Conservation (phyloP, 2,113 vertebrate genomes). For the Leucoraja erinaceus region DNA sequence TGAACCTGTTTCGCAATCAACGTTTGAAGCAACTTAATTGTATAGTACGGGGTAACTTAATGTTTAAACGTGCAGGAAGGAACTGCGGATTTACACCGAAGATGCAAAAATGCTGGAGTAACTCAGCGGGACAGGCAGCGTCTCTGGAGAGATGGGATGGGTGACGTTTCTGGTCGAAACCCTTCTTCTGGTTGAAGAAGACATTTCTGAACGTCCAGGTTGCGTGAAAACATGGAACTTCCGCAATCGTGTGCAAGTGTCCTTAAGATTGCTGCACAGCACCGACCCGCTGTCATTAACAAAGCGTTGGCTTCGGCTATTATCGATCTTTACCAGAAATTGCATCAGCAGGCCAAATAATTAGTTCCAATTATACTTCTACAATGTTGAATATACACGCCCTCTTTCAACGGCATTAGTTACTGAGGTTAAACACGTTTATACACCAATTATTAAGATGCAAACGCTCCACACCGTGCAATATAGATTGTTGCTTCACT, state of each 20-base stretch:
- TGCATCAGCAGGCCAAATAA: neutral
- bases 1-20: neutral
- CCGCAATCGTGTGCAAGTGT: no score
- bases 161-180: no score
- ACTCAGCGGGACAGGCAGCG: no score
- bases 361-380: neutral
- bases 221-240: neutral
- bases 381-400: neutral
- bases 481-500: neutral
- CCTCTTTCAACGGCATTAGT: neutral
- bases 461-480: neutral
- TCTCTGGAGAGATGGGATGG: no score
- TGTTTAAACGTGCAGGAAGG: no score
- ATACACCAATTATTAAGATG: neutral
- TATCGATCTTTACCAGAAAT: neutral
- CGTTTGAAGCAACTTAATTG: neutral
- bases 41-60: neutral
- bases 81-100: no score
- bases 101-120: no score
- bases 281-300: no score
- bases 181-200: no score
- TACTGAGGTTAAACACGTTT: neutral
- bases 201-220: neutral
- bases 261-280: no score
- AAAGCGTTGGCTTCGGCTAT: no score